Evolutionary conservation across 1,140 invertebrate genomes (phyloP).

Genomic region (Atopsyche davidsoni): DNA sequence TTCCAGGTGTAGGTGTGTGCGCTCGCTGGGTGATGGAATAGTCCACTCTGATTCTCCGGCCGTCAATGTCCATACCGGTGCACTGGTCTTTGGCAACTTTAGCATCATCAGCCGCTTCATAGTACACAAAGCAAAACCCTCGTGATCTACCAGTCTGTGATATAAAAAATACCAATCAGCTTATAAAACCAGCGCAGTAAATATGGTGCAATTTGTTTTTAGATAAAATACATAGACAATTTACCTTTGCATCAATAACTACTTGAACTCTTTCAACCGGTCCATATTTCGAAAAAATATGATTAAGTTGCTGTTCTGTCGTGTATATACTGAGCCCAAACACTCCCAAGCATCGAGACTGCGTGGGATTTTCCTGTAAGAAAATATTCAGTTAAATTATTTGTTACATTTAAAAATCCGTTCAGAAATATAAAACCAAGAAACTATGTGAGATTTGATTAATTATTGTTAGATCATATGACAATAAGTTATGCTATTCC

Average conservation of each 20-base stretch:
- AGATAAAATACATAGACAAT: neutral
- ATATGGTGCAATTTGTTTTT: conserved; percentile 26
- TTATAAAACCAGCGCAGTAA: neutral
- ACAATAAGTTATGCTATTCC: too few species aligned
- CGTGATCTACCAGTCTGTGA: conserved; percentile 80
- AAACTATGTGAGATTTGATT: too few species aligned
- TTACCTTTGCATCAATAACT: conserved; percentile 92
- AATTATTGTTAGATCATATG: too few species aligned
- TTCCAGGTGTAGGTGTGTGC: conserved; percentile 95
- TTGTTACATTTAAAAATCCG: too few species aligned
- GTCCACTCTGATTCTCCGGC: conserved; percentile 87
- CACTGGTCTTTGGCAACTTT: conserved; percentile 91
- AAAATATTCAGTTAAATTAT: too few species aligned
- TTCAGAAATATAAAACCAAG: too few species aligned
- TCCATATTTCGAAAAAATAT: conserved; percentile 91
- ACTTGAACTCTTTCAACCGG: conserved; percentile 90
- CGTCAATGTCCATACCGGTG: conserved; percentile 91
- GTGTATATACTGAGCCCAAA: conserved; percentile 93
- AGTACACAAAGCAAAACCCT: conserved; percentile 98
- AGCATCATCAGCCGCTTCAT: conserved; percentile 81
- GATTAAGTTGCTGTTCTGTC: conserved; percentile 86
- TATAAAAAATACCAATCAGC: conserved; percentile 4
- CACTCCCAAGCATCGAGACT: conserved; percentile 86
- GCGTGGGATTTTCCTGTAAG: conserved; percentile 72
- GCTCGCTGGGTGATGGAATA: conserved; percentile 96